These are phyloP conservation scores for Marisa cornuarietis DNA, from an alignment of 1,140 invertebrate genomes.

Conservation along the genomic window DNA sequence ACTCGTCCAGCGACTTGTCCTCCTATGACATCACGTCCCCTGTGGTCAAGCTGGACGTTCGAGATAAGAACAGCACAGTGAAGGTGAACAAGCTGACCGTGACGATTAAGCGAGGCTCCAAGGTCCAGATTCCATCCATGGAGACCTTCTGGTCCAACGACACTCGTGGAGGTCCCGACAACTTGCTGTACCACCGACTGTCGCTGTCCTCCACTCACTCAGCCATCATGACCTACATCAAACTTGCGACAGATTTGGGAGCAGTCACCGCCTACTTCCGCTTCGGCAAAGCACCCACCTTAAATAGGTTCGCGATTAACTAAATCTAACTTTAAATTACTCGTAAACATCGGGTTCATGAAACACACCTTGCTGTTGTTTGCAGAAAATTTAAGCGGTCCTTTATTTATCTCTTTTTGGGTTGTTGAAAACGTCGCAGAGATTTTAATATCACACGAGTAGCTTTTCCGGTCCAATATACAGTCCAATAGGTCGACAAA, in stretches of 20 bases:
- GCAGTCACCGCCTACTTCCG: slow-evolving; percentile 19
- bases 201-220: background rate
- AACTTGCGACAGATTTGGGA: background rate
- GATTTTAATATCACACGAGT: background rate
- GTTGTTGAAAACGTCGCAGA: background rate
- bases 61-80: background rate
- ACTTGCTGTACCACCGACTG: slow-evolving; percentile 24
- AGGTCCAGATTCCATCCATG: background rate
- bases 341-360: background rate
- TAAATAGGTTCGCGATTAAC: slow-evolving; percentile 1
- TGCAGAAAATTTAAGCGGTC: background rate
- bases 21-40: slow-evolving; percentile 26
- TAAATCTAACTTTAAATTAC: background rate
- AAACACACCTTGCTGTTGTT: background rate
- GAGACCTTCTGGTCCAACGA: slow-evolving; percentile 9
- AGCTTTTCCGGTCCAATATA: too few species aligned
- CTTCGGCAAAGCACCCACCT: background rate
- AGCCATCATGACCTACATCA: slow-evolving; percentile 6
- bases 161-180: slow-evolving; percentile 3
- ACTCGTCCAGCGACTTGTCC: slow-evolving; percentile 8
- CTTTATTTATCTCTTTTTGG: background rate
- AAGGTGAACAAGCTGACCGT: slow-evolving; percentile 9
- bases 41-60: slow-evolving; percentile 20
- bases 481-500: too few species aligned
- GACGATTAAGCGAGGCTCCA: background rate